A percentile compares a stretch with the other conserved stretches of the same genome.
phyloP scores from a whole-genome alignment of 2,113 vertebrate genomes.

The Pseudorasbora parva region DNA sequence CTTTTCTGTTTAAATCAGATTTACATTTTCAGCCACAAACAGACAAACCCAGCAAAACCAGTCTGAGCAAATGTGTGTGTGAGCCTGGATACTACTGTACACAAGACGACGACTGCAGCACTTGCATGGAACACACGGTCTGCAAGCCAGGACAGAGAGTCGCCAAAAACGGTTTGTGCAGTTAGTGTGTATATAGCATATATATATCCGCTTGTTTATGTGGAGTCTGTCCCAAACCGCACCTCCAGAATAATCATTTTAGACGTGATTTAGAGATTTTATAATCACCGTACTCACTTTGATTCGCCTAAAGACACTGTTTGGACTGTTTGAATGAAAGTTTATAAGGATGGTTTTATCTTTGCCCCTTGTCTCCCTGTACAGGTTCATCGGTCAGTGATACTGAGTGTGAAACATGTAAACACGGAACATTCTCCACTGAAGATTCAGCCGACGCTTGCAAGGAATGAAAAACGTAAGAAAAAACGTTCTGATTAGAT shows the following conservation, averaged over 20 bases:
- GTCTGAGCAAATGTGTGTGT: slow-evolving; percentile 54
- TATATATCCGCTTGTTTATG: not conserved
- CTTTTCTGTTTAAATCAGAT: slow-evolving; percentile 61
- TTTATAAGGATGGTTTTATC: not conserved
- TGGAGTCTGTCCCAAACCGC: not conserved
- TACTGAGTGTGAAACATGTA: not conserved
- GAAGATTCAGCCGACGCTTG: not conserved
- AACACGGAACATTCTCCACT: not conserved
- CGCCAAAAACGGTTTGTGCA: slow-evolving; percentile 52
- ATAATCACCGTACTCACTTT: not conserved
- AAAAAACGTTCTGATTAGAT: not conserved
- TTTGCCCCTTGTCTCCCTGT: not conserved
- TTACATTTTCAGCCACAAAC: slow-evolving; percentile 32
- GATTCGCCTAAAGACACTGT: too few relatives aligned
- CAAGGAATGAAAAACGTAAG: not conserved
- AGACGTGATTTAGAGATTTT: not conserved
- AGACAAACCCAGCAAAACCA: accelerated
- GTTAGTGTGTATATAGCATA: not conserved
- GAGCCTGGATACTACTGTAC: slow-evolving; percentile 66
- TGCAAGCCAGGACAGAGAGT: slow-evolving; percentile 61
- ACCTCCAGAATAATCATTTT: not conserved
- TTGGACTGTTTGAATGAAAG: not conserved
- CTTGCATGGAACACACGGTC: slow-evolving; percentile 56
- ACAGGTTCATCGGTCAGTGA: not conserved
- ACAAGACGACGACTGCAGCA: not conserved